Base-by-base conservation (phyloP, 2,888 invertebrate genomes). In the Polyommatus icarus region DNA sequence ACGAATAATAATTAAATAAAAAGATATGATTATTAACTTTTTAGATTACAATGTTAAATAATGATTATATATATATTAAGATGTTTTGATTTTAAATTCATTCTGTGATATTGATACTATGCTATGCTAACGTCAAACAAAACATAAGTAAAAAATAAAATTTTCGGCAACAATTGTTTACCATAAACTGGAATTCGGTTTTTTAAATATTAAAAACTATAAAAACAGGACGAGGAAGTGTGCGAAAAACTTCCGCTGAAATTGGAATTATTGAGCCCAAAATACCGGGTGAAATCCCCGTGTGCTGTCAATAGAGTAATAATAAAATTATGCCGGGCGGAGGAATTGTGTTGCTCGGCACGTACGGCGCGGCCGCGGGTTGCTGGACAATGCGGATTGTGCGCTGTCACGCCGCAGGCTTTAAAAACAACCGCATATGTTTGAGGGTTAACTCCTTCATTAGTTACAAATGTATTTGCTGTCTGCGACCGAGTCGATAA, bases 281-380 rank as follows among this genome's bases (percentile, higher is more conserved):
- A 72, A 72, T 36, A n/a, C 18, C 40, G 18, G 8, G n/a, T 40
- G 12, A n/a, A 72, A n/a, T 72, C 40, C 32, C 40, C 40, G 77
- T 61, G 76, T 76, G 71, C 77, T 77, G 79, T 77, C 79, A 72
- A 79, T 79, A 76, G 77, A 76, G 78, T 78, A 78, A 78, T 78
- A 80, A 80, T 81, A 81, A 81, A 80, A 83, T 81, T 77, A 81
- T 81, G 79, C 78, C 78, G 78, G 79, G 76, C 67, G 77, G 71
- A 78, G 78, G 79, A 79, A 82, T 82, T 86, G 85, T 84, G 80
- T 85, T 88, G 85, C 90, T 78, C 82, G 88, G 89, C 91, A 90
- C 90, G 91, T 90, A 84, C 82, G 81, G 83, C 85, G 54, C 54
- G 54, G 81, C 83, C 85, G 84, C 85, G 90, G 89, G 89, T 90